Conservation (phyloP, 2,888 invertebrate species). For the Platycheirus albimanus region DNA sequence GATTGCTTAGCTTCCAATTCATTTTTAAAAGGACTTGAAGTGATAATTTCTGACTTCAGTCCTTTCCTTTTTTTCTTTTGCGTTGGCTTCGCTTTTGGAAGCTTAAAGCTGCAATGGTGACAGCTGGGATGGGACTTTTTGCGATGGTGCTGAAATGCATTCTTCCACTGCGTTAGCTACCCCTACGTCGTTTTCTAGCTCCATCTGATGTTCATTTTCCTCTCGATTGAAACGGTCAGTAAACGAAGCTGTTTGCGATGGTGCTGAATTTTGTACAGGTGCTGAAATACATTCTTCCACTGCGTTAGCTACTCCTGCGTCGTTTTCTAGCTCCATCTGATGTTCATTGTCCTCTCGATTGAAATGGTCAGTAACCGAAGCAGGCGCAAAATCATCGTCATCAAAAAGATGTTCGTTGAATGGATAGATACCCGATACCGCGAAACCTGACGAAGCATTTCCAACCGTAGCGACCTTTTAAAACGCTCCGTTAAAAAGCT, state of each 20-base stretch:
- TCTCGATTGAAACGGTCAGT: constrained; percentile 1
- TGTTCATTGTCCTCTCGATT: not conserved
- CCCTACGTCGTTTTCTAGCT: not conserved
- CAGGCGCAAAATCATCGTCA: constrained; percentile 22
- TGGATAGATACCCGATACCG: constrained; percentile 19
- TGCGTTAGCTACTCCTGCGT: not conserved
- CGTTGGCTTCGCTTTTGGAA: constrained; percentile 9
- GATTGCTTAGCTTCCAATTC: constrained; percentile 13
- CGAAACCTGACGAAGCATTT: constrained; percentile 20
- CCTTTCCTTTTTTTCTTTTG: constrained; percentile 17
- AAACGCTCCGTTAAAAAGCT: not conserved
- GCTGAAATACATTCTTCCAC: not conserved
- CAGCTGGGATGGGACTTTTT: not conserved
- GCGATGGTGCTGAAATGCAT: not conserved
- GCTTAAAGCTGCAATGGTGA: constrained; percentile 14
- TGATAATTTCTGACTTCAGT: constrained; percentile 24
- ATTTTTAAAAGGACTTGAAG: constrained; percentile 30
- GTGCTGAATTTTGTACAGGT: not conserved
- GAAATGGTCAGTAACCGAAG: constrained; percentile 17
- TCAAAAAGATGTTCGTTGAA: constrained; percentile 24
- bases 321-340: not conserved
- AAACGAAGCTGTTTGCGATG: constrained; percentile 5
- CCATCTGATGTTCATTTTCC: not conserved
- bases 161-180: not conserved
- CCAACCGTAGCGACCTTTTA: constrained; percentile 1